These are phyloP conservation scores for Nomada fucata DNA, from an alignment of 2,888 invertebrate species.

Conservation along the genomic window DNA sequence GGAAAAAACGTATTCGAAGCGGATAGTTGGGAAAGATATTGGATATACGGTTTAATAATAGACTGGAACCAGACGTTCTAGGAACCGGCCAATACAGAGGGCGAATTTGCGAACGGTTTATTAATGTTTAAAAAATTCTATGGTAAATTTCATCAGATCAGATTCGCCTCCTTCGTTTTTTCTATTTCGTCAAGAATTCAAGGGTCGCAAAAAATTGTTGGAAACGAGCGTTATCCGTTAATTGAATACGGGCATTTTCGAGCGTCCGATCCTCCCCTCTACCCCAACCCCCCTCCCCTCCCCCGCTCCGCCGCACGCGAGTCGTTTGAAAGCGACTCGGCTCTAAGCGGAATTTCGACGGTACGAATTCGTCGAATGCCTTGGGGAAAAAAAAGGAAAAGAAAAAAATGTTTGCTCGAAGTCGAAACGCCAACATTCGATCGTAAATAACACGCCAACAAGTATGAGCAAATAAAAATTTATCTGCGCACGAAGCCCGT, in stretches of 20 bases:
- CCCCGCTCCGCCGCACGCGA: too few relatives aligned
- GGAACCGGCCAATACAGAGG: too few relatives aligned
- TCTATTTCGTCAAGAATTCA: neutral
- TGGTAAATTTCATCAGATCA: too few relatives aligned
- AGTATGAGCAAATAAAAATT: slow-evolving; percentile 6
- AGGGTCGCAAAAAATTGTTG: neutral
- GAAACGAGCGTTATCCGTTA: slow-evolving; percentile 12
- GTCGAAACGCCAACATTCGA: neutral
- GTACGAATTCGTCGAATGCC: slow-evolving; percentile 3
- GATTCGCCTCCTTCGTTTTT: too few relatives aligned
- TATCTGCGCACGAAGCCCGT: too few relatives aligned
- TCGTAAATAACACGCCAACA: slow-evolving; percentile 1
- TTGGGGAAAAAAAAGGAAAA: neutral
- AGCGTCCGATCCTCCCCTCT: neutral
- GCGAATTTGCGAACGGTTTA: too few relatives aligned
- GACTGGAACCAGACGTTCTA: too few relatives aligned
- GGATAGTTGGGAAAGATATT: too few relatives aligned
- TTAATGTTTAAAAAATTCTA: too few relatives aligned
- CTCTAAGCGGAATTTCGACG: neutral
- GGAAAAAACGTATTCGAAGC: too few relatives aligned
- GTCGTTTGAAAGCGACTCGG: neutral
- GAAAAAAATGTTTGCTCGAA: neutral
- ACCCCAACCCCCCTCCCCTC: too few relatives aligned
- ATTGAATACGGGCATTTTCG: slow-evolving; percentile 6
- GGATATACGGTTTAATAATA: too few relatives aligned